Conservation (phyloP, 2,888 invertebrate species). For the Myopa testacea region DNA sequence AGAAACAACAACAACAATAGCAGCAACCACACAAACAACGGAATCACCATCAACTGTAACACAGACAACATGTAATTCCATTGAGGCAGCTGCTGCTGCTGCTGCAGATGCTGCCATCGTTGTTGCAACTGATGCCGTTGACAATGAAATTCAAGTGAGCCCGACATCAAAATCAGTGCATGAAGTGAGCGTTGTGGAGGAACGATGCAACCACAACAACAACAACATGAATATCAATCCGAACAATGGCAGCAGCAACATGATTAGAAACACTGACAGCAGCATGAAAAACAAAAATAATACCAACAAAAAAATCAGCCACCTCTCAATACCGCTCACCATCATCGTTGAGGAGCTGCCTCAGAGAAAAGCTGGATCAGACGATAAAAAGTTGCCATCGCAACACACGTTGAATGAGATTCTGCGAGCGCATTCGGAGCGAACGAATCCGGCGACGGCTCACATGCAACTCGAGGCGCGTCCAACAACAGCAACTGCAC, state of each 20-base stretch:
- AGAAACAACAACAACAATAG: background rate
- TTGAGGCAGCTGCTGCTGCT: background rate
- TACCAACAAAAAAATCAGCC: background rate
- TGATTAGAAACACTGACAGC: background rate
- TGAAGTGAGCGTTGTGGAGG: background rate
- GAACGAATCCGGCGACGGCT: background rate
- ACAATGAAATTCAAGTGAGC: too few relatives aligned
- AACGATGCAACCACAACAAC: background rate
- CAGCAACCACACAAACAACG: background rate
- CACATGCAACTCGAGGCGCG: background rate
- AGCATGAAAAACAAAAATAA: background rate
- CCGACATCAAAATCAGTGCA: background rate
- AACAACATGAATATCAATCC: background rate
- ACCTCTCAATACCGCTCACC: background rate
- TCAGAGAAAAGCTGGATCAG: background rate
- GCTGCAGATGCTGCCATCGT: background rate
- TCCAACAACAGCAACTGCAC: background rate
- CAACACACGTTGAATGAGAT: slow-evolving; percentile 29
- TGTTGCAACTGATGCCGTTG: background rate
- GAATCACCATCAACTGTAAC: background rate
- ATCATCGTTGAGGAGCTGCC: background rate
- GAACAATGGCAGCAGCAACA: slow-evolving; percentile 9
- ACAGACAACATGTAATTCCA: background rate
- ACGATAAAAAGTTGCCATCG: slow-evolving; percentile 2
- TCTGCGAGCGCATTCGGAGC: slow-evolving; percentile 34